Evolutionary conservation across 2,113 vertebrate species (phyloP), one percentile per base, ranked within the genome.

Genomic region (Hystrix brachyura): DNA sequence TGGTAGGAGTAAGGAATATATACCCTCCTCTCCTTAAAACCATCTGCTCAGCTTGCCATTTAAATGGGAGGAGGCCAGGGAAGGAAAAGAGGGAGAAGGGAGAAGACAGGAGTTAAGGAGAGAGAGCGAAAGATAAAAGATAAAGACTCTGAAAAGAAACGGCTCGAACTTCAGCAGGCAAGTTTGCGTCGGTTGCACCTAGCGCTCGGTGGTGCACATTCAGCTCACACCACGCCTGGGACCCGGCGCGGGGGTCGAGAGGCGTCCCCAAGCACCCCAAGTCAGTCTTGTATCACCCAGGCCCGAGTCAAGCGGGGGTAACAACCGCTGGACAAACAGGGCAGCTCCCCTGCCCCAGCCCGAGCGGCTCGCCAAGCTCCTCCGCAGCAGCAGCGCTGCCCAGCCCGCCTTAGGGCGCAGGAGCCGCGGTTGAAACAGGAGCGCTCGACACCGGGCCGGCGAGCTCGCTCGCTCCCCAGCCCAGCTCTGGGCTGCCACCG

Each of bases 41-140:
- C 95, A 95, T 97, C 96, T 93, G 96, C 62, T 90, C 90, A 78
- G 84, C 79, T 85, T 92, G 97, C 94, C 65, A 71, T 97, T 96
- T 91, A 95, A 92, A 90, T 89, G 87, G n/a, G 78, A 96, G 69
- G 80, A 87, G 67, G 55, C 60, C 10, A 19, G 81, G 51, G 27
- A 81, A 93, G 48, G 57, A 64, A 69, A 51, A 51, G 46, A 38
- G 18, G 17, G 3, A 14, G 32, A 32, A n/a, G 25, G 14, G 32
- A 79, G 9, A 81, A 55, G 62, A 80, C 53, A 89, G 62, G 46
- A 85, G 69, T 23, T 80, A 1, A 51, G 82, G 57, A 76, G 38
- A 65, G 51, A 67, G 90, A 48, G 48, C 5, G 14, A 53, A 29
- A 13, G 43, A 27, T 29, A 71, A 74, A 84, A 93, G 90, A 87